phyloP scores from a whole-genome alignment of 2,888 invertebrate species.

The Brenthis hecate region DNA sequence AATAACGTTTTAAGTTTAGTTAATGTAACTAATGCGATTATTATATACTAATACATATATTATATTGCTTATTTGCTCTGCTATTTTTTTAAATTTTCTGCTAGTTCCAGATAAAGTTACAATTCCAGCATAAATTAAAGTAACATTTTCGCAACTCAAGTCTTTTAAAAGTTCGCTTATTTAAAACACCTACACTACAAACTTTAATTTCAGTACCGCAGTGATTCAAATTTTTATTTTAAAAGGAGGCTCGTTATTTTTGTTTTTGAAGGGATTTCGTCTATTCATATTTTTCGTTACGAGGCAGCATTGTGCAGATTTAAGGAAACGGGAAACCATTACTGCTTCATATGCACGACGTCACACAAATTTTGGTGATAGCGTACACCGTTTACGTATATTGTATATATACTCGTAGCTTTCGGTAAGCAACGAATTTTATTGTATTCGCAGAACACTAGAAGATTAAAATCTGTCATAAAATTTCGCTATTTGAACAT shows the following conservation, averaged over 20 bases:
- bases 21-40: no score
- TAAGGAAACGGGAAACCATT: constrained; percentile 78
- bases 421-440: constrained; percentile 1
- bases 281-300: constrained; percentile 66
- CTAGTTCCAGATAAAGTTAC: no score
- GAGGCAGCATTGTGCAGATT: constrained; percentile 63
- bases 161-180: neutral
- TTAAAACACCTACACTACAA: neutral
- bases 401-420: neutral
- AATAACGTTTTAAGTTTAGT: no score
- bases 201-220: constrained; percentile 17
- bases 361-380: constrained; percentile 64
- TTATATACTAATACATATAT: no score
- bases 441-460: neutral
- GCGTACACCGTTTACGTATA: constrained; percentile 29
- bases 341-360: constrained; percentile 66
- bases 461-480: constrained; percentile 1
- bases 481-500: neutral
- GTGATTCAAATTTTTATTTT: constrained; percentile 41
- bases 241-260: constrained; percentile 49
- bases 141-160: no score
- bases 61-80: no score
- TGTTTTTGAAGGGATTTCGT: constrained; percentile 43
- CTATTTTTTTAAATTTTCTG: no score
- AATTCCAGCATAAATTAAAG: no score